A percentile compares a stretch with the other conserved stretches of the same genome.
phyloP scores from a whole-genome alignment of 35 echinoderm and acorn worm species.

The Hemicentrotus pulcherrimus region DNA sequence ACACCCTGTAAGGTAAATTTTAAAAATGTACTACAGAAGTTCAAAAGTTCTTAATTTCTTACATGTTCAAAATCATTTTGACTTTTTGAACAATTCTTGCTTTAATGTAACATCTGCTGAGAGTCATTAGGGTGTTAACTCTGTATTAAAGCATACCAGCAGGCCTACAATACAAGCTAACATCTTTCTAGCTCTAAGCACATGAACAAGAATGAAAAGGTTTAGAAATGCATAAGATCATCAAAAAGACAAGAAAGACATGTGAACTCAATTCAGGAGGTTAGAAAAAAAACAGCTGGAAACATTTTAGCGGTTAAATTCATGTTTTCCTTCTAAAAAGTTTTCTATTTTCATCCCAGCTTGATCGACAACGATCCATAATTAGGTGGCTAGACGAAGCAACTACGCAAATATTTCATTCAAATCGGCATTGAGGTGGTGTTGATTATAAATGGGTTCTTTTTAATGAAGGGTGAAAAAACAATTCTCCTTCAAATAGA shows the following conservation, averaged over 20 bases:
- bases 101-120: too few species aligned
- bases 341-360: not conserved
- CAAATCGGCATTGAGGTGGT: not conserved
- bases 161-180: not conserved
- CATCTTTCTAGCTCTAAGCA: not conserved
- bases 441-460: too few species aligned
- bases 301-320: not conserved
- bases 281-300: not conserved
- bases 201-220: not conserved
- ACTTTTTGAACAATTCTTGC: too few species aligned
- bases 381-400: not conserved
- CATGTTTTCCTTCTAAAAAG: not conserved
- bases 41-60: too few species aligned
- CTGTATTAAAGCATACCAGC: not conserved
- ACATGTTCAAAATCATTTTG: too few species aligned
- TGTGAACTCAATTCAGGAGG: not conserved
- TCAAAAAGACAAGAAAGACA: too few species aligned
- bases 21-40: too few species aligned
- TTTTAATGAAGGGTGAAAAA: too few species aligned
- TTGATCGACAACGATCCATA: not conserved
- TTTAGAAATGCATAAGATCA: not conserved
- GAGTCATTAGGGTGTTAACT: not conserved
- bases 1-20: too few species aligned
- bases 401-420: not conserved
- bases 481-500: not conserved